Conservation (phyloP, 1,140 invertebrate genomes). For the Anagrus nilaparvatae region DNA sequence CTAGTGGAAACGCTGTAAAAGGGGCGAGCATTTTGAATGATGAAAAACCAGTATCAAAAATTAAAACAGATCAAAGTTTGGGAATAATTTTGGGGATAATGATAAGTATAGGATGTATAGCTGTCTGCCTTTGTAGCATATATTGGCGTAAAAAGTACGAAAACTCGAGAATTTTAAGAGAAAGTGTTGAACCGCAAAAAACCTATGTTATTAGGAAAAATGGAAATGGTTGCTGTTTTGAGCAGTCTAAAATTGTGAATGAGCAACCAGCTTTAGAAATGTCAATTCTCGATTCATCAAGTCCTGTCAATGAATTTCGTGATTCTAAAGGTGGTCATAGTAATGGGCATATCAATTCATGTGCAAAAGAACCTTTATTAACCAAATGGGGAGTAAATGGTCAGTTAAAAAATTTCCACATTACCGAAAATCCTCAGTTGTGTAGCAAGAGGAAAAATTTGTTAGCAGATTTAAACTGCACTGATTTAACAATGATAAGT, state of each 20-base stretch:
- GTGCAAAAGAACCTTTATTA: conserved; percentile 37
- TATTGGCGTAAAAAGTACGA: conserved; percentile 36
- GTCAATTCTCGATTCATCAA: conserved; percentile 32
- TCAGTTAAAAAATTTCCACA: conserved; percentile 37
- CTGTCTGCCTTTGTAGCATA: conserved; percentile 36
- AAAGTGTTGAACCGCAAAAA: conserved; percentile 29
- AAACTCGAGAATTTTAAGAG: conserved; percentile 26
- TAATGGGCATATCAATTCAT: conserved; percentile 39
- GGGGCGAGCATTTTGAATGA: conserved; percentile 26
- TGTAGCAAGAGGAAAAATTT: conserved; percentile 11
- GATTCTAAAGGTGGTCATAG: conserved; percentile 35
- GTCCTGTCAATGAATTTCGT: conserved; percentile 28
- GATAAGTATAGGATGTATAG: conserved; percentile 36
- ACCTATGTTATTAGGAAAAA: conserved; percentile 26
- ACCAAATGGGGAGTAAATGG: conserved; percentile 39
- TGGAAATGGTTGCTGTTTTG: conserved; percentile 33
- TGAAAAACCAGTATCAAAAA: conserved; percentile 26
- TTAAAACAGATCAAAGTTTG: conserved; percentile 38
- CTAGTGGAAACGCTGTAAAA: conserved; percentile 24
- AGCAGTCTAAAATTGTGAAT: conserved; percentile 30
- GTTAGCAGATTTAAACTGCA: conserved; percentile 25
- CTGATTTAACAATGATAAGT: conserved; percentile 32
- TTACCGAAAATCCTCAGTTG: conserved; percentile 49
- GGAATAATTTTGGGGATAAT: conserved; percentile 36
- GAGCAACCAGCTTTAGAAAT: conserved; percentile 32